phyloP scores from a whole-genome alignment of 2,113 vertebrate species.

The Falcunculus frontatus region DNA sequence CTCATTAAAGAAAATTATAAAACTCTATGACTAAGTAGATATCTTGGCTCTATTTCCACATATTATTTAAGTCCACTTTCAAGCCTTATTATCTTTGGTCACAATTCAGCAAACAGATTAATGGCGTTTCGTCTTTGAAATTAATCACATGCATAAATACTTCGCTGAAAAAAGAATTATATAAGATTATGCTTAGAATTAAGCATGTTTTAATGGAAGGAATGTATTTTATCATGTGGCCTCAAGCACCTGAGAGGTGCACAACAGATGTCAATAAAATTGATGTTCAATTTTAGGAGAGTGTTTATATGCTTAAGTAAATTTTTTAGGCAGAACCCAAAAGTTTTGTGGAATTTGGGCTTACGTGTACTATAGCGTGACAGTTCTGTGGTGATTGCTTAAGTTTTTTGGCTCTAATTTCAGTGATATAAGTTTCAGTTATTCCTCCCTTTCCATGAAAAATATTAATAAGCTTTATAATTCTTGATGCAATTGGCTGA shows the following conservation, averaged over 20 bases:
- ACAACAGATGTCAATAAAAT: neutral
- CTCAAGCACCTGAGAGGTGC: neutral
- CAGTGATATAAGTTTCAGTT: neutral
- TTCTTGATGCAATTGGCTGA: neutral
- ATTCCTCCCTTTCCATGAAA: conserved; percentile 1
- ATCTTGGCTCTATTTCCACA: neutral
- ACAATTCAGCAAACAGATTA: neutral
- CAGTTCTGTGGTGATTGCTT: neutral
- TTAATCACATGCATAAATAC: neutral
- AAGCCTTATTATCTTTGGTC: neutral
- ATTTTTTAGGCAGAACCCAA: neutral
- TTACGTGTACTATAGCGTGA: neutral
- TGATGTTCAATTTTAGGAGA: neutral
- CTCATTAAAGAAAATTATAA: neutral
- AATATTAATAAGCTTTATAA: neutral
- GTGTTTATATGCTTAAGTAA: neutral
- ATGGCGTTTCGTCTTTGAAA: neutral
- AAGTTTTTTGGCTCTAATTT: neutral
- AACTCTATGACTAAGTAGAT: neutral
- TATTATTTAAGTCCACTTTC: neutral
- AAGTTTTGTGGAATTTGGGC: neutral
- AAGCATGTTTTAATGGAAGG: neutral
- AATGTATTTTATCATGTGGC: neutral
- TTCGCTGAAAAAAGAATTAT: neutral
- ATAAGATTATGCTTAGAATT: neutral